A percentile compares a stretch with the other conserved stretches of the same genome.
These are phyloP conservation scores for Plectrocnemia conspersa DNA, from an alignment of 1,140 invertebrate genomes.

Conservation along the genomic window DNA sequence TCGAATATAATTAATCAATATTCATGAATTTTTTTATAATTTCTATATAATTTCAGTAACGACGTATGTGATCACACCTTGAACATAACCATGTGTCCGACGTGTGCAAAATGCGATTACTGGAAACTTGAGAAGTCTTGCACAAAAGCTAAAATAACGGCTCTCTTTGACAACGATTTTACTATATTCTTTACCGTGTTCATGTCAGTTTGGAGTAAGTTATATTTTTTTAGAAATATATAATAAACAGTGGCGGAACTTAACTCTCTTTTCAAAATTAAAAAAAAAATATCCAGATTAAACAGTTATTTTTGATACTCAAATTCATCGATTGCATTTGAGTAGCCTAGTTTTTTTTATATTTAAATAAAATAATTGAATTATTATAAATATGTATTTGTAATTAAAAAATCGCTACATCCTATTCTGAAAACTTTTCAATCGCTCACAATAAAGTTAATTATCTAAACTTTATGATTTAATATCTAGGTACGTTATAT, in stretches of 20 bases:
- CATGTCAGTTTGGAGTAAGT: slow-evolving; percentile 94
- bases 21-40: slow-evolving; percentile 2
- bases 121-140: slow-evolving; percentile 85
- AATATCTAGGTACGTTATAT: slow-evolving; percentile 67
- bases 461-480: slow-evolving; percentile 1
- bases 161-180: slow-evolving; percentile 91
- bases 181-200: slow-evolving; percentile 93
- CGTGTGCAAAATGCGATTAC: slow-evolving; percentile 82
- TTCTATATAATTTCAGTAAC: slow-evolving; percentile 38
- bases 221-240: slow-evolving; percentile 23
- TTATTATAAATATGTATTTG: too few species aligned
- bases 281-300: too few species aligned
- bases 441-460: too few species aligned
- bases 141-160: slow-evolving; percentile 78
- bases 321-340: too few species aligned
- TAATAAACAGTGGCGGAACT: too few species aligned
- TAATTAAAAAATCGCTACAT: too few species aligned
- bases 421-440: too few species aligned
- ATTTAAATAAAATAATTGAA: too few species aligned
- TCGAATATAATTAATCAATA: slow-evolving; percentile 1
- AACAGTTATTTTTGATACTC: too few species aligned
- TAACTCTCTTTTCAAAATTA: too few species aligned
- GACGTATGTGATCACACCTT: slow-evolving; percentile 57
- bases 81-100: slow-evolving; percentile 73
- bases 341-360: too few species aligned